Percentiles rank a stretch among this genome's conserved stretches.
Conservation (phyloP, 2,888 invertebrate genomes). For the Temnothorax unifasciatus region DNA sequence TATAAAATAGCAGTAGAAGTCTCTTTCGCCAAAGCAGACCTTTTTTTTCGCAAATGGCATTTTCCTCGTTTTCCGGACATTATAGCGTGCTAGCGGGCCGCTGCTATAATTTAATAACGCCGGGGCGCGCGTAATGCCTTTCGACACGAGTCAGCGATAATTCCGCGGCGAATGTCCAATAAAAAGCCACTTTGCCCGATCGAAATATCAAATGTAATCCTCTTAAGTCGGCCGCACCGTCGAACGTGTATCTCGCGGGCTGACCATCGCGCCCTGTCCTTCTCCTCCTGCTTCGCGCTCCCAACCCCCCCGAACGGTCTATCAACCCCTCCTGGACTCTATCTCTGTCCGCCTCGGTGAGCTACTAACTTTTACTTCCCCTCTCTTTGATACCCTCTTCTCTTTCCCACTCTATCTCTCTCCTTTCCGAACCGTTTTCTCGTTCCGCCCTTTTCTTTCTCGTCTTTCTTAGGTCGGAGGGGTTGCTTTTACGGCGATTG, state of each 20-base stretch:
- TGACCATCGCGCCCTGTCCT: constrained; percentile 79
- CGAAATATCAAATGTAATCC: constrained; percentile 86
- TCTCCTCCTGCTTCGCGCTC: constrained; percentile 40
- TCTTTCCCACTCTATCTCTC: constrained; percentile 25
- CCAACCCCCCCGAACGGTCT: constrained; percentile 33
- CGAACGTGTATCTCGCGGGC: constrained; percentile 82
- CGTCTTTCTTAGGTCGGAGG: constrained; percentile 72
- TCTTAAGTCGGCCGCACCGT: constrained; percentile 82
- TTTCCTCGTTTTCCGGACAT: constrained; percentile 57
- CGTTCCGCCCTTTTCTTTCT: constrained; percentile 31
- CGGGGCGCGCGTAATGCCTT: constrained; percentile 73
- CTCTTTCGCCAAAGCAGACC: constrained; percentile 11
- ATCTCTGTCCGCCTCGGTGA: constrained; percentile 64
- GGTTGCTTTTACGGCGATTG: constrained; percentile 85
- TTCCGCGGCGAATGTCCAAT: constrained; percentile 81
- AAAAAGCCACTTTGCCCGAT: constrained; percentile 85
- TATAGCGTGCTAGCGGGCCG: constrained; percentile 64
- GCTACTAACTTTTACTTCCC: constrained; percentile 74
- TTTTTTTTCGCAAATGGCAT: constrained; percentile 27
- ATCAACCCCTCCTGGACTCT: constrained; percentile 49
- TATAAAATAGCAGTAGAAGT: constrained; percentile 2
- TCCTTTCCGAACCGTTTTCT: constrained; percentile 8
- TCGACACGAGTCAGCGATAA: constrained; percentile 80
- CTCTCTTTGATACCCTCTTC: constrained; percentile 44
- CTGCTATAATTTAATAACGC: constrained; percentile 76